Percentiles rank a stretch among this genome's conserved stretches.
phyloP scores from a whole-genome alignment of 2,888 invertebrate species.

The Nomada flava region DNA sequence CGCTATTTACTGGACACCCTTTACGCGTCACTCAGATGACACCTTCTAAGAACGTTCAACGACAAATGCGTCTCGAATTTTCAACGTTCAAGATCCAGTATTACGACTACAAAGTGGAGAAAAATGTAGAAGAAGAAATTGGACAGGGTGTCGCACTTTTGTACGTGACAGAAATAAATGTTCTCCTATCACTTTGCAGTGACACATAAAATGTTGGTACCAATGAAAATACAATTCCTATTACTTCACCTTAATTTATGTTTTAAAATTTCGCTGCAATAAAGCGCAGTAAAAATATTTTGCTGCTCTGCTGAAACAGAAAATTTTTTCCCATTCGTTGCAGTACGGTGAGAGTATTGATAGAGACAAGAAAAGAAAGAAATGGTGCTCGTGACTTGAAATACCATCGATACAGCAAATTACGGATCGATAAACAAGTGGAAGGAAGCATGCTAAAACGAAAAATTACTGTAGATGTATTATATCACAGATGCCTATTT shows the following conservation, averaged over 20 bases:
- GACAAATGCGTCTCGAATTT: constrained; percentile 3
- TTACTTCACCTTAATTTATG: not conserved
- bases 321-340: not conserved
- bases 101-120: not conserved
- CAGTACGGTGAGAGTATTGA: not conserved
- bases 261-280: not conserved
- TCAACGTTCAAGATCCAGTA: not conserved
- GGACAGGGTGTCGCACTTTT: constrained; percentile 2
- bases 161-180: not conserved
- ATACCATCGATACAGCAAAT: not conserved
- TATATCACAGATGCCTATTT: no score
- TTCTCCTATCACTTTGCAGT: no score
- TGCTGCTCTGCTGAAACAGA: not conserved
- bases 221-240: not conserved
- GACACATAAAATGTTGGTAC: not conserved
- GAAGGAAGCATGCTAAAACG: not conserved
- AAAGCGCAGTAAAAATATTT: not conserved
- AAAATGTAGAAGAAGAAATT: not conserved
- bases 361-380: not conserved
- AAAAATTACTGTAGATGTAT: no score
- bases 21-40: not conserved
- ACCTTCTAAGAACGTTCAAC: not conserved
- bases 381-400: no score
- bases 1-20: not conserved
- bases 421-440: not conserved